Percentiles rank a stretch among this genome's conserved stretches.
Conservation (phyloP, 1,140 invertebrate genomes). For the Aricia agestis region DNA sequence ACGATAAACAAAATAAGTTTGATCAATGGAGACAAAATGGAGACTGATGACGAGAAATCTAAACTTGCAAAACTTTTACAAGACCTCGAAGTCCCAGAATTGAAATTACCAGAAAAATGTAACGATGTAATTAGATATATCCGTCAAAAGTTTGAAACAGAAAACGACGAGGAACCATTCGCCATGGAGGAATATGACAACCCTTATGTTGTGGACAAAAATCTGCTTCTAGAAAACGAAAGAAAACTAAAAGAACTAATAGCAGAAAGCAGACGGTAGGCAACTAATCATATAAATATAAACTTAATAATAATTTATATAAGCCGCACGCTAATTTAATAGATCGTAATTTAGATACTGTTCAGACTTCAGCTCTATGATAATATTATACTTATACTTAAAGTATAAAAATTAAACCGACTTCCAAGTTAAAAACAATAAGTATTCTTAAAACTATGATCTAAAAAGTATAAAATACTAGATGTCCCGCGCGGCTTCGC, state of each 20-base stretch:
- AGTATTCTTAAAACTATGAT: no score
- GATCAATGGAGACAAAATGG: constrained; percentile 56
- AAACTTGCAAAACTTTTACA: constrained; percentile 55
- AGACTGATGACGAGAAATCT: constrained; percentile 60
- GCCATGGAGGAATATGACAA: constrained; percentile 38
- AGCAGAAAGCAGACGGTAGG: constrained; percentile 39
- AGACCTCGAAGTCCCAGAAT: constrained; percentile 49
- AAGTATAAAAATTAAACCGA: no score
- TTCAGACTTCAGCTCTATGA: no score
- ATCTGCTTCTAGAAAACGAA: constrained; percentile 50
- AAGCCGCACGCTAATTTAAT: no score
- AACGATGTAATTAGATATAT: constrained; percentile 44
- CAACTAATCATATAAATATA: not conserved
- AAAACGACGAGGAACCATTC: constrained; percentile 35
- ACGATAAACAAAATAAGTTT: constrained; percentile 19
- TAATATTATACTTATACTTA: no score
- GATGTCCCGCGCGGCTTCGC: no score
- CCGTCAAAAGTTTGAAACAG: constrained; percentile 39
- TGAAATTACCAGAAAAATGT: constrained; percentile 50
- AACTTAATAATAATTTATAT: no score
- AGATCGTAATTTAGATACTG: no score
- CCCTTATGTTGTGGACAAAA: constrained; percentile 48
- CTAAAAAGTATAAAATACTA: no score
- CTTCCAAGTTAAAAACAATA: no score
- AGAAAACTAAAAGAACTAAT: constrained; percentile 46